Evolutionary conservation across 2,113 vertebrate genomes (phyloP).

Genomic region (Syngnathus typhle): DNA sequence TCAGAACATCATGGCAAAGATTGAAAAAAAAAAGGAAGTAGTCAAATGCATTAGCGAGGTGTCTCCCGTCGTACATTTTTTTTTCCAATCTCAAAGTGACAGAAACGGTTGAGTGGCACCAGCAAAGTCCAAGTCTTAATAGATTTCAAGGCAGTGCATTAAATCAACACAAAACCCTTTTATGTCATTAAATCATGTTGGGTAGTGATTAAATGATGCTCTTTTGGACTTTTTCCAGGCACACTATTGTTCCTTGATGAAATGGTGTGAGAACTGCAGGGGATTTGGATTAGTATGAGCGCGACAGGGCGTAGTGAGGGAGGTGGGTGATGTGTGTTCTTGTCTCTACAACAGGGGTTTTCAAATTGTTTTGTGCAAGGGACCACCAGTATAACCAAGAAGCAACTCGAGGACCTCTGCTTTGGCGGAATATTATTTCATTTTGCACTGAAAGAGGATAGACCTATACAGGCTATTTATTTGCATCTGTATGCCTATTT

Average conservation of each 20-base stretch:
- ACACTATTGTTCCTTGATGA: conserved; percentile 14
- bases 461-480: too few species aligned
- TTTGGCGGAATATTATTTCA: too few species aligned
- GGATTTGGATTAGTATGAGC: not conserved
- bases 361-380: too few species aligned
- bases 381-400: too few species aligned
- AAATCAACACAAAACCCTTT: conserved; percentile 10
- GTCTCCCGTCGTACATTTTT: too few species aligned
- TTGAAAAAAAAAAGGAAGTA: too few species aligned
- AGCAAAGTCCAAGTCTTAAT: conserved; percentile 17
- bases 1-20: conserved; percentile 33
- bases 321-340: not conserved
- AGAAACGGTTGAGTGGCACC: conserved; percentile 4
- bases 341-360: not conserved
- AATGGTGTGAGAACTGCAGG: not conserved
- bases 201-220: conserved; percentile 18
- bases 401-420: too few species aligned
- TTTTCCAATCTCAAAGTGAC: not conserved
- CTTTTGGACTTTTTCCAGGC: conserved; percentile 14
- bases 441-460: too few species aligned
- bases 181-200: conserved; percentile 25
- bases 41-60: too few species aligned
- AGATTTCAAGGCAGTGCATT: conserved; percentile 13
- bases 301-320: too few species aligned
- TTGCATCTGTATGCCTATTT: too few species aligned